Evolutionary conservation across 1,140 invertebrate genomes (phyloP), one percentile per base, ranked within the genome.

Genomic region (Thaumetopoea pityocampa): DNA sequence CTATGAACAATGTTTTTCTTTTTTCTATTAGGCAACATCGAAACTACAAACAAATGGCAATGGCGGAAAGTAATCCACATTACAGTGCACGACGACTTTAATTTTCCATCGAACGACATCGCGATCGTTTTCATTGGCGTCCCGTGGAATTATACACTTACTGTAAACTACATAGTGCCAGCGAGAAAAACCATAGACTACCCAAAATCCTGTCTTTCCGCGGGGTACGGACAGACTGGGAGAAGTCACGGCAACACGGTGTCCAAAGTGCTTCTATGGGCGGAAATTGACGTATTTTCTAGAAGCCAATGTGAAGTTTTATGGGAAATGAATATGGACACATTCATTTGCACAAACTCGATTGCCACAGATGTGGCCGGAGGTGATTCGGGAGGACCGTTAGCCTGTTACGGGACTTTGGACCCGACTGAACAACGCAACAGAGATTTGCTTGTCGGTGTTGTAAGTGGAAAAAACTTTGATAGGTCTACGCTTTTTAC

Each of bases 361-460:
- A 27, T 43, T 2, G 8, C 64, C 1, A 38, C 56, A 2, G 74
- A 77, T 32, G 66, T 77, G 0, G 53, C 56, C 2, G 43, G 34
- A n/a, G 72, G 74, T 1, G 74, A 77, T 22, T 76, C 74, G 2
- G 72, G 72, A 2, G 70, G 74, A 0, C 74, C 74, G 8, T 45
- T 79, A 11, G 55, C 48, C 1, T 79, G 74, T 22, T 49, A 27
- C 1, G 38, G 37, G 4, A 72, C 67, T 0, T 7, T 32, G 3
- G 68, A 76, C 11, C 51, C 60, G 0, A 44, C 9, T 1, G 67
- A 73, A 16, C 28, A 43, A 1, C 27, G 28, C 0, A 27, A 34
- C 0, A 60, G 23, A 4, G 60, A 65, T 11, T 29, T 72, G 7
- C 29, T 79, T 8, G 66, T 68, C 1, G 74, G 74, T 0, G 23